phyloP scores from a whole-genome alignment of 2,113 vertebrate genomes.

The Bubo scandiacus region DNA sequence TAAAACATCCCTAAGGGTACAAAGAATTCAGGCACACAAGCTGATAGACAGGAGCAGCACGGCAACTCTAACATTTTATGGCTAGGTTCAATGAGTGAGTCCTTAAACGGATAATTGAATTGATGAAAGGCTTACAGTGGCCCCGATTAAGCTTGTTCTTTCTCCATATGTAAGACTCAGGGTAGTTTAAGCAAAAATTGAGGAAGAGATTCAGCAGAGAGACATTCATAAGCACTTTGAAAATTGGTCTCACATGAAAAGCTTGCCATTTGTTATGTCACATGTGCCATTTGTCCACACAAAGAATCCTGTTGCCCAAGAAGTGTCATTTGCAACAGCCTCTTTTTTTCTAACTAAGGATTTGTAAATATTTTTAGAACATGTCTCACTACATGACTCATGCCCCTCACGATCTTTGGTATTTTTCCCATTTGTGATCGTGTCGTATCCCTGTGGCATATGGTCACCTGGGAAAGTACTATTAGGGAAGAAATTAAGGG shows the following conservation, averaged over 20 bases:
- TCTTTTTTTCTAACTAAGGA: neutral
- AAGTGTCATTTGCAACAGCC: conserved; percentile 21
- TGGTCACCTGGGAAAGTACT: conserved; percentile 18
- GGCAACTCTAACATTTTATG: conserved; percentile 28
- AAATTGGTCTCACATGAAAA: neutral
- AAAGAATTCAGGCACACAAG: conserved; percentile 31
- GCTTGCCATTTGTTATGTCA: neutral
- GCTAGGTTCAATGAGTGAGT: conserved; percentile 36
- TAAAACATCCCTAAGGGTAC: conserved; percentile 26
- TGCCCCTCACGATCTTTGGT: neutral
- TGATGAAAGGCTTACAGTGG: conserved; percentile 14
- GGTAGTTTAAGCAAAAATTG: neutral
- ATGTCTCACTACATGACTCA: conserved; percentile 17
- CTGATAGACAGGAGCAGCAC: conserved; percentile 26
- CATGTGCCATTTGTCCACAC: neutral
- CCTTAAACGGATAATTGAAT: conserved; percentile 33
- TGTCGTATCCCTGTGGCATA: conserved; percentile 16
- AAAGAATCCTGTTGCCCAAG: neutral
- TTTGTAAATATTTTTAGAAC: conserved; percentile 56
- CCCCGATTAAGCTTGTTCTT: neutral
- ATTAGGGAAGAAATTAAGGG: neutral
- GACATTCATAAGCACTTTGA: neutral
- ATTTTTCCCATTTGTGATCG: neutral
- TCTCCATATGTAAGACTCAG: neutral
- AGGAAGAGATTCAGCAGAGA: neutral